Evolutionary conservation across 2,888 invertebrate genomes (phyloP).

Genomic region (Tribolium freemani): DNA sequence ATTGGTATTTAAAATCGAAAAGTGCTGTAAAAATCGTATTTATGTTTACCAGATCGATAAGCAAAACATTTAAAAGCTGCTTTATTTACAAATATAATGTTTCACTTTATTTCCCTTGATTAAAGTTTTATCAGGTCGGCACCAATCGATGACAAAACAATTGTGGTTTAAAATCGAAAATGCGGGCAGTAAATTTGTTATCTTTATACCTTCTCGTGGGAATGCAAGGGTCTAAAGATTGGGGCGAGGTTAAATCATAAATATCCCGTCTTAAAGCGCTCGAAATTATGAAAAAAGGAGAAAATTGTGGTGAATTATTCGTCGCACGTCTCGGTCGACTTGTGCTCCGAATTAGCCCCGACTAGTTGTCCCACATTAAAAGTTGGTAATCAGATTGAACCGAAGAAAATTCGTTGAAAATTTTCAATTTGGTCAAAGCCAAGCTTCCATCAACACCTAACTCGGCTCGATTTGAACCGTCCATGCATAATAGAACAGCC

Average conservation of each 20-base stretch:
- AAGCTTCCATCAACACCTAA: conserved; percentile 35
- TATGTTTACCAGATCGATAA: too few relatives aligned
- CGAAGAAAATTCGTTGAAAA: background rate
- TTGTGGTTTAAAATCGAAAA: background rate
- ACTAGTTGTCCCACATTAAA: conserved; percentile 5
- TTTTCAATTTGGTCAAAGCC: background rate
- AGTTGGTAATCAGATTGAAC: background rate
- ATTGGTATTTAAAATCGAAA: too few relatives aligned
- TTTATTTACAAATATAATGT: too few relatives aligned
- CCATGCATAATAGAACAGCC: conserved; percentile 40
- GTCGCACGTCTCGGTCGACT: background rate
- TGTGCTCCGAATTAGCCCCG: background rate
- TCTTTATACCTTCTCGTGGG: conserved; percentile 2
- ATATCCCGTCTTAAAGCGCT: background rate
- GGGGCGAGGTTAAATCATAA: conserved; percentile 19
- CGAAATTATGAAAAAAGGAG: background rate
- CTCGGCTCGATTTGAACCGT: conserved; percentile 25
- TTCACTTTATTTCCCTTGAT: too few relatives aligned
- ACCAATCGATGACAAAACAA: too few relatives aligned
- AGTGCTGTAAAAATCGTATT: too few relatives aligned
- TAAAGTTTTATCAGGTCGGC: too few relatives aligned
- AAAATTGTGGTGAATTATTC: background rate
- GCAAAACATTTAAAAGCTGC: too few relatives aligned
- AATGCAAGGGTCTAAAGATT: conserved; percentile 17
- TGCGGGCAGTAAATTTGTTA: conserved; percentile 15